These are phyloP conservation scores for Lineus longissimus DNA, from an alignment of 1,140 invertebrate species.

Conservation along the genomic window DNA sequence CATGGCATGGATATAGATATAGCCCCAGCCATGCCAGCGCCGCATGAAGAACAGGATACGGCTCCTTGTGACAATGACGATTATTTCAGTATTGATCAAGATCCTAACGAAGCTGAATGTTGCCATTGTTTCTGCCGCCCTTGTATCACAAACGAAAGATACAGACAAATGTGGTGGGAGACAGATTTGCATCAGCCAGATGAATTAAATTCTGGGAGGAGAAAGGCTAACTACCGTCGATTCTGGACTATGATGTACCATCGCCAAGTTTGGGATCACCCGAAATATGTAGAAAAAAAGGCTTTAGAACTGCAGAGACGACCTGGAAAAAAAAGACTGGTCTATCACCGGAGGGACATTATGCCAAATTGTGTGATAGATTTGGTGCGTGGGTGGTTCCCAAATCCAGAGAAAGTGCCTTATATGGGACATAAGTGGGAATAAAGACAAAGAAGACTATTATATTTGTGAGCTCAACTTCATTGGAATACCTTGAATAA, in stretches of 20 bases:
- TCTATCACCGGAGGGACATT: conserved; percentile 1
- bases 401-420: background rate
- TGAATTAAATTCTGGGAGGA: background rate
- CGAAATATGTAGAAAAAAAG: background rate
- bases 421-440: conserved; percentile 5
- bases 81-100: background rate
- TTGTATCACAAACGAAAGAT: background rate
- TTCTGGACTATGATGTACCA: conserved; percentile 6
- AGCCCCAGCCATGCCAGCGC: background rate
- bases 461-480: too few species aligned
- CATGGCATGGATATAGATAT: background rate
- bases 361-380: background rate
- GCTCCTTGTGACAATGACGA: background rate
- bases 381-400: background rate
- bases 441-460: conserved; percentile 1
- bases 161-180: conserved; percentile 3
- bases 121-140: background rate
- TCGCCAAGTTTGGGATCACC: background rate
- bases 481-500: too few species aligned
- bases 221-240: background rate
- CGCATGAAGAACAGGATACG: too few species aligned
- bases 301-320: background rate
- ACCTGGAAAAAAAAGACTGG: background rate
- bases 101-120: background rate
- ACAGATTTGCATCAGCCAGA: background rate